Conservation (phyloP, 2,797 vertebrate species). For the Micromesistius poutassou region DNA sequence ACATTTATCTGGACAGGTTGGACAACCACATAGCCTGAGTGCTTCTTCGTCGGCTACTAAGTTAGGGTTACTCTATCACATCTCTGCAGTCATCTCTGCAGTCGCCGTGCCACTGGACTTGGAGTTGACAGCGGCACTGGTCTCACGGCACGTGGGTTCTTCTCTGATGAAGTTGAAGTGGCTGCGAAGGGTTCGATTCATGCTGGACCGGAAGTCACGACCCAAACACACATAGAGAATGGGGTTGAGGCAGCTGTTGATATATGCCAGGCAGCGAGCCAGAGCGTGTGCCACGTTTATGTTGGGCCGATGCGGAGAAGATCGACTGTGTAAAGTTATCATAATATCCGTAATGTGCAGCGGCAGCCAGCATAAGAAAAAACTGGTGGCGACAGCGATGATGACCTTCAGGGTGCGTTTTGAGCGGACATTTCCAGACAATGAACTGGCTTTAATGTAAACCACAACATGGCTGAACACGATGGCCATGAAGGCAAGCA, state of each 20-base stretch:
- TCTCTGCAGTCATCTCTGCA: neutral
- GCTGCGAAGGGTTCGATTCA: constrained; percentile 65
- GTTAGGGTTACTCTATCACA: neutral
- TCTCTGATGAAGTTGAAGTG: constrained; percentile 72
- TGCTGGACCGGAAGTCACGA: constrained; percentile 67
- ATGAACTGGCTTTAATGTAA: constrained; percentile 41
- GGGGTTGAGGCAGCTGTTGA: constrained; percentile 87
- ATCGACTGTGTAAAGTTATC: accelerated
- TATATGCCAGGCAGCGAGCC: constrained; percentile 72
- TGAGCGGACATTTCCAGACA: constrained; percentile 39
- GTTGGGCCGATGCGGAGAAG: accelerated
- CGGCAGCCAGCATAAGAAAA: constrained; percentile 82
- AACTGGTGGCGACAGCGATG: constrained; percentile 70
- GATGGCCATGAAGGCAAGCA: constrained; percentile 68
- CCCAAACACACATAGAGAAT: constrained; percentile 82
- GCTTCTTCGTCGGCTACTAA: no score
- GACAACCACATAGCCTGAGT: no score
- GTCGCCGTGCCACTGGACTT: constrained; percentile 49
- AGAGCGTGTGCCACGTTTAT: constrained; percentile 43
- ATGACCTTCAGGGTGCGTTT: constrained; percentile 72
- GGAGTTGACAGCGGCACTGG: constrained; percentile 22
- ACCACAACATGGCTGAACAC: constrained; percentile 62
- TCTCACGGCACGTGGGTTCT: constrained; percentile 43
- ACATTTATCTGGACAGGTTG: no score
- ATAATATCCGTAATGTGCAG: constrained; percentile 72